Percentiles rank a stretch among this genome's conserved stretches.
Conservation (phyloP, 2,797 vertebrate genomes). For the Botia kubotai region DNA sequence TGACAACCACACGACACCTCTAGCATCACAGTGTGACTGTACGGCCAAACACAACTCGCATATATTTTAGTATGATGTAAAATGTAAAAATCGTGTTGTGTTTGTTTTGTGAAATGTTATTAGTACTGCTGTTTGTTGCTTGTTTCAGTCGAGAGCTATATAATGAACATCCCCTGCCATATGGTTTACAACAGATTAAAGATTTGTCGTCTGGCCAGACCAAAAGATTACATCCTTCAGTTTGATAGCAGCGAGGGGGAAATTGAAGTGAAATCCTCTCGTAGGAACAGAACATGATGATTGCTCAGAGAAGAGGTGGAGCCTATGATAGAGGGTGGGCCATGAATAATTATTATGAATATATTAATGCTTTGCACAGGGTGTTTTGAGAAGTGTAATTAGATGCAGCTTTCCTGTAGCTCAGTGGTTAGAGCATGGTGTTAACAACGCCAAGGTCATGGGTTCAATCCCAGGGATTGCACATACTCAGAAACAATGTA, state of each 20-base stretch:
- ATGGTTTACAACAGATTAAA: slow-evolving; percentile 75
- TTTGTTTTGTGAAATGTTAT: not conserved
- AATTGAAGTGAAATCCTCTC: slow-evolving; percentile 52
- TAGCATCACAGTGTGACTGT: no score
- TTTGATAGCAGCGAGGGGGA: slow-evolving; percentile 38
- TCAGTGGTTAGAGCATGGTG: no score
- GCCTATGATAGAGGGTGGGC: not conserved
- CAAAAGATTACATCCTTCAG: slow-evolving; percentile 67
- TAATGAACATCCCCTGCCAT: slow-evolving; percentile 62
- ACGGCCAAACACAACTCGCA: not conserved
- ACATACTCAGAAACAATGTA: no score
- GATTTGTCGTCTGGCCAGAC: slow-evolving; percentile 66
- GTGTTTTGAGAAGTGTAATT: not conserved
- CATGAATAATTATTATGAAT: not conserved
- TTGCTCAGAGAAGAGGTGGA: not conserved
- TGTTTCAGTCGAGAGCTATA: not conserved
- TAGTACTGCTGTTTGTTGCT: no score
- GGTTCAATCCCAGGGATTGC: no score
- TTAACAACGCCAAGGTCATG: no score
- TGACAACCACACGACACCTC: no score
- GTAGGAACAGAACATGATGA: slow-evolving; percentile 31
- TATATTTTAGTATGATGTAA: not conserved
- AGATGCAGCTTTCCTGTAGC: no score
- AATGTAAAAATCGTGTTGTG: not conserved
- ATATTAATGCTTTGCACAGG: not conserved